Evolutionary conservation across 2,888 invertebrate genomes (phyloP).

Genomic region (Sphaeridia pumilis): DNA sequence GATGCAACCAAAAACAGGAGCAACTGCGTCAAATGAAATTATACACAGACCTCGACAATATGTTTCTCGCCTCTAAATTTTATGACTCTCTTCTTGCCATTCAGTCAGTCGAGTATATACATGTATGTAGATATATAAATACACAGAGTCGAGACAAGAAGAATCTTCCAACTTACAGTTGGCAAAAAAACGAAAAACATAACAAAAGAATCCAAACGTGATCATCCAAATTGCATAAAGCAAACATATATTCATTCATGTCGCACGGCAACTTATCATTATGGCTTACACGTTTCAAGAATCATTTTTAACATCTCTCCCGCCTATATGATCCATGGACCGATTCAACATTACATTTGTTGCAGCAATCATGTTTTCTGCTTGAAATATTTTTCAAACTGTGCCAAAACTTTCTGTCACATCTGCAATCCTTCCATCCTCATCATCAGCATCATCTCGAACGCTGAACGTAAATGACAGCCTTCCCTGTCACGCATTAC

Average conservation of each 20-base stretch:
- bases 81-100: too few species aligned
- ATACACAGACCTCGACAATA: too few species aligned
- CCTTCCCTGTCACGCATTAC: too few species aligned
- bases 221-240: neutral
- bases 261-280: neutral
- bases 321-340: neutral
- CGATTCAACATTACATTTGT: neutral
- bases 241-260: neutral
- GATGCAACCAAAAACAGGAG: neutral
- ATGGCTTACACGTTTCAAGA: neutral
- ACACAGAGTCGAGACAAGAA: too few species aligned
- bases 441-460: neutral
- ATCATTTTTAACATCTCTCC: too few species aligned
- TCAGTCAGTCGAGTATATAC: too few species aligned
- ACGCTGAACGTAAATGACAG: too few species aligned
- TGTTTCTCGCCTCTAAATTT: too few species aligned
- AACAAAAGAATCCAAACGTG: too few species aligned
- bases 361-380: conserved; percentile 12
- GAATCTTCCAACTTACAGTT: too few species aligned
- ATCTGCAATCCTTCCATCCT: conserved; percentile 12
- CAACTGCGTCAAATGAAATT: too few species aligned
- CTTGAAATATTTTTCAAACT: conserved; percentile 17
- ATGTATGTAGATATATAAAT: too few species aligned
- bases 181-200: neutral
- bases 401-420: conserved; percentile 14